Percentiles rank a stretch among this genome's conserved stretches.
phyloP scores from a whole-genome alignment of 2,888 invertebrate genomes.

The Hybos culiciformis region DNA sequence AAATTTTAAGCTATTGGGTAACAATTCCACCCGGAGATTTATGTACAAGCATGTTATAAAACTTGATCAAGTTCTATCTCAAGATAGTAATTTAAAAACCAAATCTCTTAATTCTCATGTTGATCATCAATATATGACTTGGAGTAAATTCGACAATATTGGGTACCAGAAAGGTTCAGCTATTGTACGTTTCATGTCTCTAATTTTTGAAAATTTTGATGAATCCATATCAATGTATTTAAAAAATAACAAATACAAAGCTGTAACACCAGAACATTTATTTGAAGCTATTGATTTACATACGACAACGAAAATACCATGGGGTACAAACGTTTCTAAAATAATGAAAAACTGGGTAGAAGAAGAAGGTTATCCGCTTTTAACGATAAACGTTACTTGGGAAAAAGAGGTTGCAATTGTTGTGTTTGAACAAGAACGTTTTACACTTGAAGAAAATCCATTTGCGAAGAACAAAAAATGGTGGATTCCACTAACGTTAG shows the following conservation, averaged over 20 bases:
- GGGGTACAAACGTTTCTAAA: not conserved
- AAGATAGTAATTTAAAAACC: not conserved
- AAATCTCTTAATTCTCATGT: not conserved
- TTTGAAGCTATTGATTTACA: not conserved
- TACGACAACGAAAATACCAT: not conserved
- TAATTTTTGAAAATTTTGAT: not conserved
- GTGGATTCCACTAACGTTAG: conserved; percentile 8
- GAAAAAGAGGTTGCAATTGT: not conserved
- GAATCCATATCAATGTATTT: not conserved
- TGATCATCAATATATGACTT: not conserved
- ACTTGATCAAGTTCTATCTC: not conserved
- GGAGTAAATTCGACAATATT: not conserved
- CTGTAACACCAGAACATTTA: not conserved
- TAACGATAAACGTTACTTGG: conserved; percentile 1
- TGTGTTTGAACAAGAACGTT: conserved; percentile 4
- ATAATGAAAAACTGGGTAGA: conserved; percentile 8
- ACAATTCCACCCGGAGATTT: not conserved
- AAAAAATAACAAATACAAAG: not conserved
- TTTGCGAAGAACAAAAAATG: conserved; percentile 3
- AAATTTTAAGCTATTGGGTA: not conserved
- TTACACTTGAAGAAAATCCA: not conserved
- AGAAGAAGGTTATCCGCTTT: conserved; percentile 4
- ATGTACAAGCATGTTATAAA: not conserved
- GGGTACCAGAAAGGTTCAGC: not conserved
- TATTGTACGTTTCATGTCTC: not conserved